These are phyloP conservation scores for Chamaetylas fuelleborni DNA, from an alignment of 2,113 vertebrate species.

Conservation along the genomic window DNA sequence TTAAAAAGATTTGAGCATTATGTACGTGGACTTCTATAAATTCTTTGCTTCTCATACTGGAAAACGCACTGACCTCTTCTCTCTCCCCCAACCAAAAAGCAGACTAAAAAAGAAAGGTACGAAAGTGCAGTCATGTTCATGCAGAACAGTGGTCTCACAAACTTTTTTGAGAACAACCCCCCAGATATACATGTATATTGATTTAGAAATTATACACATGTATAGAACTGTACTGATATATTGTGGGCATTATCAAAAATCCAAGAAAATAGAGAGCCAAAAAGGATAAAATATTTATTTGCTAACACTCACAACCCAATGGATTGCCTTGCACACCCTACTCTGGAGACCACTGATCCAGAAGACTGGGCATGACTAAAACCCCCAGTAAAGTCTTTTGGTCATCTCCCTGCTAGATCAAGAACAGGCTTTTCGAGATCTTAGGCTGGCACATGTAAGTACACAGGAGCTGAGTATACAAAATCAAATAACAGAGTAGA, in stretches of 20 bases:
- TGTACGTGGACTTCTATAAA: not conserved
- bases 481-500: not conserved
- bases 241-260: not conserved
- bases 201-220: not conserved
- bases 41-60: not conserved
- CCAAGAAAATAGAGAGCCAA: not conserved
- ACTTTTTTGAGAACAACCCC: not conserved
- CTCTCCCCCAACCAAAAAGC: not conserved
- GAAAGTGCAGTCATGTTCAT: not conserved
- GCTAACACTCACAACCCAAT: not conserved
- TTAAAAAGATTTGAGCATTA: not conserved
- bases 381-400: not conserved
- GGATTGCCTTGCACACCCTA: not conserved
- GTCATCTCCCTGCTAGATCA: not conserved
- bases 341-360: not conserved
- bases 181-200: not conserved
- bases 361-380: not conserved
- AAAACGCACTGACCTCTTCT: not conserved
- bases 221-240: not conserved
- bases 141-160: not conserved
- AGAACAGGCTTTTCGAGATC: not conserved
- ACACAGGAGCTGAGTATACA: not conserved
- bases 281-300: not conserved
- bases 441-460: not conserved
- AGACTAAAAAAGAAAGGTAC: not conserved